A percentile compares a stretch with the other conserved stretches of the same genome.
Conservation (phyloP, 2,113 vertebrate genomes). For the Polyodon spathula region DNA sequence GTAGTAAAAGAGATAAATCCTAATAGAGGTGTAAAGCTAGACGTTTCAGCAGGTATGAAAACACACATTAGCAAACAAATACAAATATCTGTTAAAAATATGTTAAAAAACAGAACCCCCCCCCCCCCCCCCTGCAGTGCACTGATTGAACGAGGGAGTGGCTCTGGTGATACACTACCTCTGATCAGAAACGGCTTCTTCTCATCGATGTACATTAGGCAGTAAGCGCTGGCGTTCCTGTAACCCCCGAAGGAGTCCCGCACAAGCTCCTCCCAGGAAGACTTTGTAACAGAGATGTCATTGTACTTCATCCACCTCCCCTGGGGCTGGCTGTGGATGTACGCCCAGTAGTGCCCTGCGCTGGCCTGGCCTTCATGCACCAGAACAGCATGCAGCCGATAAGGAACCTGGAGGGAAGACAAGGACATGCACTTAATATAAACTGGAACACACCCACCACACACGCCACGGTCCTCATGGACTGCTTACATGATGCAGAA, state of each 20-base stretch:
- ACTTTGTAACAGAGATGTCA: conserved; percentile 93
- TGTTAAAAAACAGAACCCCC: too few relatives aligned
- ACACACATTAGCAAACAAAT: too few relatives aligned
- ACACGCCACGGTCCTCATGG: neutral
- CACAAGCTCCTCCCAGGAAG: conserved; percentile 94
- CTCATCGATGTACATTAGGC: conserved; percentile 97
- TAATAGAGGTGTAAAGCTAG: too few relatives aligned
- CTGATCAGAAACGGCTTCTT: conserved; percentile 91
- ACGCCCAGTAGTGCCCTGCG: conserved; percentile 97
- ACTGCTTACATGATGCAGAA: too few relatives aligned
- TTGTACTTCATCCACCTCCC: conserved; percentile 97
- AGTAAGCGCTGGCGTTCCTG: conserved; percentile 93
- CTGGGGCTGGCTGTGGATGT: conserved; percentile 86
- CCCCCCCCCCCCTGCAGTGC: too few relatives aligned
- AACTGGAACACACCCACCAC: too few relatives aligned
- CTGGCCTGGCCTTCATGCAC: conserved; percentile 97
- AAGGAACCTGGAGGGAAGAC: conserved; percentile 97
- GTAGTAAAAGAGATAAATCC: too few relatives aligned
- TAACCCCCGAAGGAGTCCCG: conserved; percentile 95
- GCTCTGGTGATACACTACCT: conserved; percentile 65
- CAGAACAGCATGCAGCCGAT: conserved; percentile 88
- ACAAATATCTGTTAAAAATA: too few relatives aligned
- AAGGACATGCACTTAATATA: too few relatives aligned
- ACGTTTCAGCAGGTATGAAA: too few relatives aligned
- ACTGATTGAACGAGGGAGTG: too few relatives aligned